These are phyloP conservation scores for Lamprologus tigripictilis DNA, from an alignment of 2,113 vertebrate species.

Conservation along the genomic window DNA sequence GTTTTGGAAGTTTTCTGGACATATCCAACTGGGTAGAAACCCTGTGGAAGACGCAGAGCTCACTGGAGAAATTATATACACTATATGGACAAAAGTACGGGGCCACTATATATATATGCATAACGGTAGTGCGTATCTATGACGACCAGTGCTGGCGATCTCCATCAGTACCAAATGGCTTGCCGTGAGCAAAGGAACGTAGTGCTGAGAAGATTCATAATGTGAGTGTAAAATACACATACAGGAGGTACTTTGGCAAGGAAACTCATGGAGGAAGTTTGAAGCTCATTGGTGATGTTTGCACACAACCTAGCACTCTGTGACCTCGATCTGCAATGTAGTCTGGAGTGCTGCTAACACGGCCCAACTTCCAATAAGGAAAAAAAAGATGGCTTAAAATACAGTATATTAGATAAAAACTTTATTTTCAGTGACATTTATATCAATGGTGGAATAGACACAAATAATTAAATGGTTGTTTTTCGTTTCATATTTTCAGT, in stretches of 20 bases:
- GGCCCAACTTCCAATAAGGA: background rate
- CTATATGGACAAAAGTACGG: background rate
- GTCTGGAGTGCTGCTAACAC: accelerated
- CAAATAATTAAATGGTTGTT: background rate
- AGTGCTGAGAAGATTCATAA: background rate
- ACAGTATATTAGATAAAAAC: background rate
- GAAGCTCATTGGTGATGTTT: background rate
- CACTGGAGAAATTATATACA: background rate
- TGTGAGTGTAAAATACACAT: background rate
- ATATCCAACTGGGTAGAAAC: background rate
- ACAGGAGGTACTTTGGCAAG: accelerated
- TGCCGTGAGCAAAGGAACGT: background rate
- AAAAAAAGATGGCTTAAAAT: background rate
- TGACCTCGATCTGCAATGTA: background rate
- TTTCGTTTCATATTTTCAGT: background rate
- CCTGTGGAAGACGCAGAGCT: background rate
- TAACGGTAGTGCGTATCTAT: slow-evolving; percentile 13
- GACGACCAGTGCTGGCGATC: slow-evolving; percentile 2
- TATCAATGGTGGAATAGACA: background rate
- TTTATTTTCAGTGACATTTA: background rate
- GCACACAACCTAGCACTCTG: background rate
- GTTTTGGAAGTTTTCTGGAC: background rate
- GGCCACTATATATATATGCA: background rate
- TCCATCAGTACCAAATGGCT: background rate
- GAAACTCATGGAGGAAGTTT: background rate